phyloP scores from a whole-genome alignment of 2,797 vertebrate species.

The Crax fasciolata region DNA sequence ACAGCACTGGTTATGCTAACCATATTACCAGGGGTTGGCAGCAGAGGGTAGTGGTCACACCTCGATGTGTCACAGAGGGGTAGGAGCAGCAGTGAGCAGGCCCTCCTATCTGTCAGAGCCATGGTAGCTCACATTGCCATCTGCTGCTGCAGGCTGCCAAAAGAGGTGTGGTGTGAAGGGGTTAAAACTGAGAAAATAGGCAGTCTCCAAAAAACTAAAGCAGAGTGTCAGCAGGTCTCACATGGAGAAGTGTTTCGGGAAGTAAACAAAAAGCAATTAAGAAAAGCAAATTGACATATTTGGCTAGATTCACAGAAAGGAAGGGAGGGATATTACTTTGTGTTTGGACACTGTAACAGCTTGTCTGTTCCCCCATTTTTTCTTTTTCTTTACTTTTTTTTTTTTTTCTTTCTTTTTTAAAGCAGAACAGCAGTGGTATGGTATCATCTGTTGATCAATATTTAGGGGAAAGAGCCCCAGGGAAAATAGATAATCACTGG shows the following conservation, averaged over 20 bases:
- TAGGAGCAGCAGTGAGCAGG: neutral
- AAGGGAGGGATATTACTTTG: slow-evolving; percentile 58
- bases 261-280: slow-evolving; percentile 77
- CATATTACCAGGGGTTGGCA: neutral
- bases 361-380: neutral
- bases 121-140: rapidly evolving
- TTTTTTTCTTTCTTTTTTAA: neutral
- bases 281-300: slow-evolving; percentile 73
- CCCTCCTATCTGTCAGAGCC: neutral
- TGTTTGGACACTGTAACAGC: slow-evolving; percentile 56
- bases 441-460: slow-evolving; percentile 17
- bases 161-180: neutral
- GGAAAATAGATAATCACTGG: neutral
- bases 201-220: neutral
- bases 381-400: neutral
- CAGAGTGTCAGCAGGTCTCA: neutral
- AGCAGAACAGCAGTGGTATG: neutral
- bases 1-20: neutral
- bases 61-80: neutral
- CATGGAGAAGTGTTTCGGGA: neutral
- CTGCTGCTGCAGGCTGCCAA: neutral
- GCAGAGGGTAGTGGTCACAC: neutral
- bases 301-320: slow-evolving; percentile 57
- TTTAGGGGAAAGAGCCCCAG: neutral
- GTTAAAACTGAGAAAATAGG: neutral